Evolutionary conservation across 2,797 vertebrate species (phyloP).

Genomic region (Poliocrania exsul): DNA sequence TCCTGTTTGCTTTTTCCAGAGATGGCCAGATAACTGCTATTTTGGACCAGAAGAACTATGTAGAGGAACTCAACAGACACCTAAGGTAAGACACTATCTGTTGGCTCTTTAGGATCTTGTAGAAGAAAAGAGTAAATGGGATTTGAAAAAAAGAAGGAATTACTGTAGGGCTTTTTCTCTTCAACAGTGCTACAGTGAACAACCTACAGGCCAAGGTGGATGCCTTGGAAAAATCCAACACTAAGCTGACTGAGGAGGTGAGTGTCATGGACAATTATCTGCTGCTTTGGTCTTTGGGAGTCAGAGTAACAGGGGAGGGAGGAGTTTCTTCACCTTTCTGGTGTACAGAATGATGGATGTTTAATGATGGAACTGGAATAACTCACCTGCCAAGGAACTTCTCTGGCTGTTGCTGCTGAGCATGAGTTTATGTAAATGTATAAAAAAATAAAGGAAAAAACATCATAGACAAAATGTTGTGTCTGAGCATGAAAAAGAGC

Average conservation of each 20-base stretch:
- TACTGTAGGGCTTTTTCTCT: not conserved
- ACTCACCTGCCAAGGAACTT: not conserved
- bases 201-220: conserved; percentile 98
- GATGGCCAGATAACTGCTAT: conserved; percentile 98
- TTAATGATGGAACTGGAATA: not conserved
- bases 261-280: not conserved
- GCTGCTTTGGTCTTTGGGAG: not conserved
- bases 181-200: conserved; percentile 92
- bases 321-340: not conserved
- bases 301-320: not conserved
- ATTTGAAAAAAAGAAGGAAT: not conserved
- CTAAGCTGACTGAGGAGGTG: conserved; percentile 96
- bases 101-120: not conserved
- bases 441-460: not conserved
- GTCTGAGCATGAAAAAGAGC: no score
- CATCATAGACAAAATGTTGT: not conserved
- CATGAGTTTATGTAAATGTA: not conserved
- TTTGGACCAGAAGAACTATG: conserved; percentile 98
- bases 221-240: conserved; percentile 96
- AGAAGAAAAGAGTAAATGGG: not conserved
- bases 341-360: fast-evolving
- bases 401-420: not conserved
- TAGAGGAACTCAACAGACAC: conserved; percentile 99
- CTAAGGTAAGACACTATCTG: conserved; percentile 82
- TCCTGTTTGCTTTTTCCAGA: conserved; percentile 63